These are phyloP conservation scores for Lithophane semibrunnea DNA, from an alignment of 2,888 invertebrate genomes.

Conservation along the genomic window DNA sequence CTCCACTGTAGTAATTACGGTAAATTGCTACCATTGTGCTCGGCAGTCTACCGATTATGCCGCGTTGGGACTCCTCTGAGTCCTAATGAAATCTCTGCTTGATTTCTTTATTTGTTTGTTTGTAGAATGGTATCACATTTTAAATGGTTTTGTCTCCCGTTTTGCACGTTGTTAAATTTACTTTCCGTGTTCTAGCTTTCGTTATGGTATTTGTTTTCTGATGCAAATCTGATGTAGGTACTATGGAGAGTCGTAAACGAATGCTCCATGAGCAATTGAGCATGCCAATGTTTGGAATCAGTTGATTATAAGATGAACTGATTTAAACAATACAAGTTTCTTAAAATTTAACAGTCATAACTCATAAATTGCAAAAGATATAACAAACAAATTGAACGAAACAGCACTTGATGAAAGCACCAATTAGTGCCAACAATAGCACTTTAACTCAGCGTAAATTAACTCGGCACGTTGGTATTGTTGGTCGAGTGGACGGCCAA, in stretches of 20 bases:
- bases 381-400: slow-evolving; percentile 51
- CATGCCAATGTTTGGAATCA: not conserved
- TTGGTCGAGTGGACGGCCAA: slow-evolving; percentile 57
- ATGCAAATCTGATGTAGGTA: not conserved
- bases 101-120: slow-evolving; percentile 63
- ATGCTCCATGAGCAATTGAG: not conserved
- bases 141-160: slow-evolving; percentile 26
- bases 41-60: slow-evolving; percentile 65
- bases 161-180: slow-evolving; percentile 19
- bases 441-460: slow-evolving; percentile 53
- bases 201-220: not conserved
- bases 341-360: slow-evolving; percentile 15
- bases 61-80: slow-evolving; percentile 51
- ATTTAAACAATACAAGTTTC: slow-evolving; percentile 14
- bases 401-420: slow-evolving; percentile 63
- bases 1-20: slow-evolving; percentile 78
- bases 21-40: slow-evolving; percentile 85
- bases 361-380: slow-evolving; percentile 37
- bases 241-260: not conserved
- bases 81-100: slow-evolving; percentile 63
- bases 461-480: slow-evolving; percentile 61
- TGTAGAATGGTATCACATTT: slow-evolving; percentile 44
- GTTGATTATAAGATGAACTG: not conserved
- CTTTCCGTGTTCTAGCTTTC: not conserved
- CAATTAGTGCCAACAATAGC: slow-evolving; percentile 71